Conservation (phyloP, 2,888 invertebrate species). For the Ochropacha duplaris region DNA sequence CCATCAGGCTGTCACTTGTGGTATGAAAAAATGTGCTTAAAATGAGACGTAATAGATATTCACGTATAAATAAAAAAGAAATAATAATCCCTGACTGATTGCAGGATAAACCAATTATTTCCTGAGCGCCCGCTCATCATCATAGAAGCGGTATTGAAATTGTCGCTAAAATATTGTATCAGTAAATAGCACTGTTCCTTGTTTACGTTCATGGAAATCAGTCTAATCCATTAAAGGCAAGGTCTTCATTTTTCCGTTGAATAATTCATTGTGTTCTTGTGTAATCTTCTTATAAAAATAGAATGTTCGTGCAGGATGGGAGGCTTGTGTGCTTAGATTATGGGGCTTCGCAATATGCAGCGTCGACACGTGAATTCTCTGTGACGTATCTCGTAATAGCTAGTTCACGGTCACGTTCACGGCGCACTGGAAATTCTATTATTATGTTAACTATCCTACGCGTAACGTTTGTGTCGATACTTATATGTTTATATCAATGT, state of each 20-base stretch:
- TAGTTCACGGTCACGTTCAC: slow-evolving; percentile 71
- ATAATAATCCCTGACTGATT: no score
- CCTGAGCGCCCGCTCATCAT: background rate
- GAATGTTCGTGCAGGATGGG: slow-evolving; percentile 26
- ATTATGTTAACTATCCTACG: background rate
- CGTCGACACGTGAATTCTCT: slow-evolving; percentile 48
- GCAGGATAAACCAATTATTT: background rate
- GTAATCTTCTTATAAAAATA: slow-evolving; percentile 53
- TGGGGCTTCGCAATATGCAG: slow-evolving; percentile 67
- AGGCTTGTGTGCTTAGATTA: slow-evolving; percentile 30
- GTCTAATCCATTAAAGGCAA: slow-evolving; percentile 30
- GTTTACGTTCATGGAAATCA: slow-evolving; percentile 14
- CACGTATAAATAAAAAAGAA: no score
- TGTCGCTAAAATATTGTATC: slow-evolving; percentile 9
- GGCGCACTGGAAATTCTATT: slow-evolving; percentile 38
- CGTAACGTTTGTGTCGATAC: background rate
- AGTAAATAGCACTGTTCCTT: slow-evolving; percentile 14
- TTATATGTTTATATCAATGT: no score
- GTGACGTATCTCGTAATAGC: slow-evolving; percentile 39
- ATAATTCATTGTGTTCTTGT: slow-evolving; percentile 37
- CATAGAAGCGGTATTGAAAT: background rate
- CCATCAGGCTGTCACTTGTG: no score
- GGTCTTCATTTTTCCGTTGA: slow-evolving; percentile 21
- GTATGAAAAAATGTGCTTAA: no score
- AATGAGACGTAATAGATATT: no score